Evolutionary conservation across 2,113 vertebrate species (phyloP), one percentile per base, ranked within the genome.

Genomic region (Antigone vipio): DNA sequence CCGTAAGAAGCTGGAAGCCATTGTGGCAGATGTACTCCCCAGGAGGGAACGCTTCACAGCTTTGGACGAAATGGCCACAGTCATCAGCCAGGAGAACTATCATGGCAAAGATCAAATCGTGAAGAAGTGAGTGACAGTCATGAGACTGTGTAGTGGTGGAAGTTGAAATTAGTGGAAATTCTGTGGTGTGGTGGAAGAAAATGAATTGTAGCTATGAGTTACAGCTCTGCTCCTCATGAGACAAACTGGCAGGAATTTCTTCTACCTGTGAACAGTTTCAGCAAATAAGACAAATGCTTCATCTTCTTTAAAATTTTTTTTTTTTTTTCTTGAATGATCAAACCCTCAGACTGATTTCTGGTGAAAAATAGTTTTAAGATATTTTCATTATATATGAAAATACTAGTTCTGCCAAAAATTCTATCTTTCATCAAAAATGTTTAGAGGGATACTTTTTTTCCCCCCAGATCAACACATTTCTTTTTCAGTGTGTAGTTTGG

Each of bases 31-130:
- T 59, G 98, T 98, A 11, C 91, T 98, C n/a, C 98, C 99, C 92
- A 97, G 98, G 59, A 98, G 97, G 76, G 98, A 98, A 16, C 98
- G 98, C 27, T 99, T 99, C 95, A 71, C 73, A 27, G 97, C 98
- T 55, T 97, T 99, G 67, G 97, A 97, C 0, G 96, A 99, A 95
- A 99, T 99, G 86, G 98, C 98, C 5, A 60, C 79, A 1, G 16
- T 96, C 82, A 98, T 99, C n/a, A 97, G 96, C 72, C 97, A 86
- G 69, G 99, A 98, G 91, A 98, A 98, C 92, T 99, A 99, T n/a
- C 98, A 99, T 11, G 93, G 97, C 98, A 98, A 98, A 95, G 95
- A 97, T 59, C 97, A 98, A 56, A 96, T 99, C 10, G 3, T 88
- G 72, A 80, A 94, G 67, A 98, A 97, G 99, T 99, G 88, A 98